Conservation (phyloP, 2,797 vertebrate species). For the Fistularia tabacaria region DNA sequence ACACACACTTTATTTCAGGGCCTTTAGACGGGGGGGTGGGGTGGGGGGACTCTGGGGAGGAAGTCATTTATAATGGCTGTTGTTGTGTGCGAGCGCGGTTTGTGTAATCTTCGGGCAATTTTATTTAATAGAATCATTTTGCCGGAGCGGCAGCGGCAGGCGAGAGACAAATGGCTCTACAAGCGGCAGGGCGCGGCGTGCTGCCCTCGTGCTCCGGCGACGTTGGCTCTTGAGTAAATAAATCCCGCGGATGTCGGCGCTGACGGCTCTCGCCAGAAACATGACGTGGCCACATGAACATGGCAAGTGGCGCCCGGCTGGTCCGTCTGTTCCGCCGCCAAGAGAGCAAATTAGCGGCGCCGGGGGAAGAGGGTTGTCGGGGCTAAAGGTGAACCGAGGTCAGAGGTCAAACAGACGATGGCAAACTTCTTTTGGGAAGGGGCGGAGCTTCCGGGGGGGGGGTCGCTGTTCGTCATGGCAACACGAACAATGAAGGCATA, state of each 20-base stretch:
- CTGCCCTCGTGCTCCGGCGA: slow-evolving; percentile 30
- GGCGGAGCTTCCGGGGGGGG: too few species aligned
- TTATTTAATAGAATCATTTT: slow-evolving; percentile 72
- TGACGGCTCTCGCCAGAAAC: slow-evolving; percentile 38
- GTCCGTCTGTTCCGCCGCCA: too few species aligned
- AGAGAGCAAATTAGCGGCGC: too few species aligned
- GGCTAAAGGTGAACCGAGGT: too few species aligned
- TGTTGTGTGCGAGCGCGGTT: slow-evolving; percentile 13
- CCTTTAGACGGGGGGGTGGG: slow-evolving; percentile 29
- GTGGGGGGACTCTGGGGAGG: slow-evolving; percentile 34
- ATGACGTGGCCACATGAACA: neutral
- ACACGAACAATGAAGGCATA: too few species aligned
- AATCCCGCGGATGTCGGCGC: slow-evolving; percentile 56
- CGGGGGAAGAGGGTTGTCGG: too few species aligned
- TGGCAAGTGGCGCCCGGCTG: too few species aligned
- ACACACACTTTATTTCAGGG: slow-evolving; percentile 63
- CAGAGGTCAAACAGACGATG: too few species aligned
- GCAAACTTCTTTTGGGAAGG: too few species aligned
- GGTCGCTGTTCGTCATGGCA: too few species aligned
- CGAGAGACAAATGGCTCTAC: slow-evolving; percentile 72
- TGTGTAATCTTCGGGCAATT: slow-evolving; percentile 61
- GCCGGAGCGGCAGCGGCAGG: slow-evolving; percentile 52
- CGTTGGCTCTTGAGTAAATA: slow-evolving; percentile 52
- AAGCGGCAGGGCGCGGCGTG: slow-evolving; percentile 55
- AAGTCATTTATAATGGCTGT: slow-evolving; percentile 62